phyloP scores from a whole-genome alignment of 2,888 invertebrate species.

The Molanna angustata region DNA sequence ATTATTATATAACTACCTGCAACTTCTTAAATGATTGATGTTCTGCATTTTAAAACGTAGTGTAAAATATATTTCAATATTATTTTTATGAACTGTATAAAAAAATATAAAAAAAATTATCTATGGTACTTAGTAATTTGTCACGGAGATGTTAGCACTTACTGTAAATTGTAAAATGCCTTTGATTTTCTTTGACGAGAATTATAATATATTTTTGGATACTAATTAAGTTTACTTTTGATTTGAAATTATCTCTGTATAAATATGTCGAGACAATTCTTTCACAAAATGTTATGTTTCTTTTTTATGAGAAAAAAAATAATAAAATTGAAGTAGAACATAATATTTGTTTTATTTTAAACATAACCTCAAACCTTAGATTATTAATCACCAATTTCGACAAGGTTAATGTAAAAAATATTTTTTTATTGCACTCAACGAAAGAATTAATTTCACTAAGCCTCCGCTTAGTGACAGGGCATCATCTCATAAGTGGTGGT shows the following conservation, averaged over 20 bases:
- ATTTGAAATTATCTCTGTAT: background rate
- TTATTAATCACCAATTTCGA: too few species aligned
- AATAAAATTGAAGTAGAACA: too few species aligned
- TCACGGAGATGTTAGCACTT: background rate
- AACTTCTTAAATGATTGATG: too few species aligned
- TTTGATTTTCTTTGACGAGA: background rate
- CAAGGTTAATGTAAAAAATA: too few species aligned
- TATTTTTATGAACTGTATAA: slow-evolving; percentile 2
- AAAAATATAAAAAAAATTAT: background rate
- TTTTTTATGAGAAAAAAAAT: background rate
- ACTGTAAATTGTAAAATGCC: background rate
- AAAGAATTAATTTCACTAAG: too few species aligned
- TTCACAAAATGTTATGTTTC: background rate
- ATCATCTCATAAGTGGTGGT: too few species aligned
- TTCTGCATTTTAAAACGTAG: too few species aligned
- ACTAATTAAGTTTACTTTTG: background rate
- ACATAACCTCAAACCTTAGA: too few species aligned
- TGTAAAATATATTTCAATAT: slow-evolving; percentile 2
- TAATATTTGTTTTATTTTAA: too few species aligned
- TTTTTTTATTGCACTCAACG: too few species aligned
- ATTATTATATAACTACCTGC: too few species aligned
- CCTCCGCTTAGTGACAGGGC: too few species aligned
- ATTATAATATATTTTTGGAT: slow-evolving; percentile 1
- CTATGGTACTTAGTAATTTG: background rate
- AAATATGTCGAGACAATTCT: background rate